These are phyloP conservation scores for Euleptes europaea DNA, from an alignment of 2,113 vertebrate species.

Conservation along the genomic window DNA sequence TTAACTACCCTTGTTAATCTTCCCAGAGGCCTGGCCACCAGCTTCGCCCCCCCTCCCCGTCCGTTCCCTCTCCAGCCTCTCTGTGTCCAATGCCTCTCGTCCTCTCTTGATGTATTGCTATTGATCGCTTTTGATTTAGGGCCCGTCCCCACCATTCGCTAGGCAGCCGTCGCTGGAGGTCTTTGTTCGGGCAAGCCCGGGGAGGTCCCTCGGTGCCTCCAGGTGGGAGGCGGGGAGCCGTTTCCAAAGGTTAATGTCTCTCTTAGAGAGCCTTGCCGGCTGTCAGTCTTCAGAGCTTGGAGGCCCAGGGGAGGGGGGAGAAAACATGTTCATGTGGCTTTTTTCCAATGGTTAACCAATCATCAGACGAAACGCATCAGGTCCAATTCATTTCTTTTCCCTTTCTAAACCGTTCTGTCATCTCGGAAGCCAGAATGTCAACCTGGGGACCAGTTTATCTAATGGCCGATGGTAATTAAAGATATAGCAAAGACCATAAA, in stretches of 20 bases:
- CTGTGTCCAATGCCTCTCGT: neutral
- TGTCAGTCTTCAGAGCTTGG: constrained; percentile 27
- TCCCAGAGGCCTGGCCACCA: neutral
- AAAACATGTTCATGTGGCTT: constrained; percentile 40
- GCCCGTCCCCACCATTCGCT: constrained; percentile 34
- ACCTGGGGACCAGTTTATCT: neutral
- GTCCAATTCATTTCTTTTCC: too few species aligned
- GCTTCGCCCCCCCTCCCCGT: accelerated
- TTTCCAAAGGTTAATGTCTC: constrained; percentile 62
- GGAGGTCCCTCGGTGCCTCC: constrained; percentile 25
- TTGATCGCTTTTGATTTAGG: constrained; percentile 57
- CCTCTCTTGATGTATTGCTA: constrained; percentile 44
- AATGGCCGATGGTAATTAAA: neutral
- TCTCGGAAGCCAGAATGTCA: neutral
- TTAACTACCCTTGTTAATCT: neutral
- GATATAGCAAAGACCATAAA: neutral
- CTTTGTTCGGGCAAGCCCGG: constrained; percentile 45
- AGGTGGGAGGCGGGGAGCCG: neutral
- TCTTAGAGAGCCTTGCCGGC: constrained; percentile 27
- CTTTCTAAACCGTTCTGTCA: neutral
- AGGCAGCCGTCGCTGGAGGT: constrained; percentile 39
- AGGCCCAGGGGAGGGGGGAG: neutral
- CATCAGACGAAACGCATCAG: accelerated
- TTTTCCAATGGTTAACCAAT: constrained; percentile 10
- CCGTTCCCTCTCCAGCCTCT: neutral